Evolutionary conservation across 2,113 vertebrate genomes (phyloP).

Genomic region (Monopterus albus): DNA sequence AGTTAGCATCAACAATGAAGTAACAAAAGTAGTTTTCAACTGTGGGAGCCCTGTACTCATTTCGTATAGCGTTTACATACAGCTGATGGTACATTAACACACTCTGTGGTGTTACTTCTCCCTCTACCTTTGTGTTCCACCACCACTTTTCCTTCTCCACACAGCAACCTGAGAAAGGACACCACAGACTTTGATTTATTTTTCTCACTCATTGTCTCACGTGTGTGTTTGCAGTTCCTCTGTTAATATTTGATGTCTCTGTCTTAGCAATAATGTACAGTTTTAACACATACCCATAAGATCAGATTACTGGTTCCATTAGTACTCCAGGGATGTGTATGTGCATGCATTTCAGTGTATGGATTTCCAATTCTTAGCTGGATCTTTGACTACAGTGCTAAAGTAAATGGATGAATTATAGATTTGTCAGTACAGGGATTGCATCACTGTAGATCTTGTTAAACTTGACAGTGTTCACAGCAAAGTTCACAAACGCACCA

Average conservation of each 20-base stretch:
- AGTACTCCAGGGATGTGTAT: neutral
- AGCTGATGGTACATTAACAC: conserved; percentile 5
- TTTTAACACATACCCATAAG: conserved; percentile 28
- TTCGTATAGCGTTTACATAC: too few species aligned
- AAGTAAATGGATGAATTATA: conserved; percentile 28
- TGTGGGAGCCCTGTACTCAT: neutral
- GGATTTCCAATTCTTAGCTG: neutral
- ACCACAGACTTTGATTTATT: conserved; percentile 36
- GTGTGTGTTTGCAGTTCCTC: conserved; percentile 60
- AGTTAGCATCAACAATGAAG: neutral
- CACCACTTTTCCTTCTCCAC: conserved; percentile 23
- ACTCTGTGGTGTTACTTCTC: conserved; percentile 13
- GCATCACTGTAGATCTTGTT: too few species aligned
- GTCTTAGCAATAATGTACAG: conserved; percentile 23
- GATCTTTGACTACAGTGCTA: conserved; percentile 10
- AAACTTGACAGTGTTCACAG: neutral
- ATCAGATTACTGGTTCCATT: conserved; percentile 23
- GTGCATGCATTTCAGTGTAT: neutral
- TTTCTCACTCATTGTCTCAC: conserved; percentile 9
- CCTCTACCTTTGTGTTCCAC: neutral
- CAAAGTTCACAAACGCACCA: neutral
- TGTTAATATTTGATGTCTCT: conserved; percentile 72
- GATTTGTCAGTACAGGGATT: conserved; percentile 19
- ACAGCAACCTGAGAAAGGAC: conserved; percentile 26
- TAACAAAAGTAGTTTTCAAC: neutral